phyloP scores from a whole-genome alignment of 2,888 invertebrate genomes.

The Cephonodes hylas region DNA sequence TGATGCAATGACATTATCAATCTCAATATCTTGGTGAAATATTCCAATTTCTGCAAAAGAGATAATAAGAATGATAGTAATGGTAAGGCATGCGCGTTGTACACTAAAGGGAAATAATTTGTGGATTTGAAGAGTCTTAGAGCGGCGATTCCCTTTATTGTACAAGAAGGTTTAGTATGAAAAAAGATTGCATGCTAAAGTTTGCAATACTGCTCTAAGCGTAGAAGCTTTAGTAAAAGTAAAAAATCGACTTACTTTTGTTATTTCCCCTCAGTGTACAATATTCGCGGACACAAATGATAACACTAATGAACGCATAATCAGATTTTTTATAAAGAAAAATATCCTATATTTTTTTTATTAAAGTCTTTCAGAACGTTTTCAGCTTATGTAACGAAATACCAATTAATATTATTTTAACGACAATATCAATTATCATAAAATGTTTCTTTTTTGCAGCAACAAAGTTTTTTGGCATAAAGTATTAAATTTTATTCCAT shows the following conservation, averaged over 20 bases:
- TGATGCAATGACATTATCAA: conserved; percentile 71
- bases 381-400: too few species aligned
- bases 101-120: conserved; percentile 78
- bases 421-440: too few species aligned
- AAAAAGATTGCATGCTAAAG: conserved; percentile 61
- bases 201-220: conserved; percentile 71
- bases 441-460: too few species aligned
- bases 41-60: conserved; percentile 66
- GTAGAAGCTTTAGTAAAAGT: conserved; percentile 56
- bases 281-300: conserved; percentile 35
- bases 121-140: conserved; percentile 56
- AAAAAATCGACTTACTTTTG: conserved; percentile 63
- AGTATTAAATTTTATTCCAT: too few species aligned
- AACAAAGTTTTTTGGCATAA: too few species aligned
- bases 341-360: too few species aligned
- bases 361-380: too few species aligned
- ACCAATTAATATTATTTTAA: too few species aligned
- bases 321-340: too few species aligned
- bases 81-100: conserved; percentile 67
- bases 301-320: background rate
- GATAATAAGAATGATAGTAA: conserved; percentile 3
- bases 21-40: conserved; percentile 70
- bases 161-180: conserved; percentile 54
- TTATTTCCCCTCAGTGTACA: conserved; percentile 79
- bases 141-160: conserved; percentile 80